A percentile compares a stretch with the other conserved stretches of the same genome.
These are phyloP conservation scores for Parauchenoglanis punctatus DNA, from an alignment of 2,797 vertebrate genomes.

Conservation along the genomic window DNA sequence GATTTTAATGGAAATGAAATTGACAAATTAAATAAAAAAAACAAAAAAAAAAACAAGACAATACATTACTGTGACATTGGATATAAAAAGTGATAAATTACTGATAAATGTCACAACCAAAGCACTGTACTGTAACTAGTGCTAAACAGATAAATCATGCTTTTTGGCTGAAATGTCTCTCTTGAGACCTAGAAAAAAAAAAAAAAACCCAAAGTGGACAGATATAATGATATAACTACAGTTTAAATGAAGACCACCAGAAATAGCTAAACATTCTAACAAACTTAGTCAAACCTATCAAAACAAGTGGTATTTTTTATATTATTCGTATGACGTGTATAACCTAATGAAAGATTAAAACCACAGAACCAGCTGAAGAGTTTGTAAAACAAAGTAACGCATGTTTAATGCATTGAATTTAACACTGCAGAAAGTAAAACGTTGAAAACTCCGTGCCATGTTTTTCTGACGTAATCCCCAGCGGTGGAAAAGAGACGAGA, in stretches of 20 bases:
- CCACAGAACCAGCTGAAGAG: not conserved
- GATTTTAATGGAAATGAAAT: not conserved
- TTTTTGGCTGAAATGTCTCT: not conserved
- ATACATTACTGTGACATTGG: not conserved
- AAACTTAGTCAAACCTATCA: not conserved
- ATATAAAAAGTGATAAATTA: not conserved
- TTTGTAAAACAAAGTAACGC: not conserved
- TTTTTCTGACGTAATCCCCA: not conserved
- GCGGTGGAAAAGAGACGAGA: not conserved
- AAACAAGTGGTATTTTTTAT: not conserved
- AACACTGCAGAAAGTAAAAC: not conserved
- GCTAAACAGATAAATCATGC: not conserved
- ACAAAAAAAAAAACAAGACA: not conserved
- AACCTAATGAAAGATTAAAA: not conserved
- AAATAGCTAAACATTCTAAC: not conserved
- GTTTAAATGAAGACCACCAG: not conserved
- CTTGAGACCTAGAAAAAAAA: too few relatives aligned
- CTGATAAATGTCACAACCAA: not conserved
- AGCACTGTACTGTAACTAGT: not conserved
- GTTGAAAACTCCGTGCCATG: not conserved
- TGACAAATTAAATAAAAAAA: not conserved
- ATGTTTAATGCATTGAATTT: not conserved
- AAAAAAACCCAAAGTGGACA: not conserved
- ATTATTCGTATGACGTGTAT: not conserved
- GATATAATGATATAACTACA: too few relatives aligned